These are phyloP conservation scores for Ascaphus truei DNA, from an alignment of 2,113 vertebrate genomes.

Conservation along the genomic window DNA sequence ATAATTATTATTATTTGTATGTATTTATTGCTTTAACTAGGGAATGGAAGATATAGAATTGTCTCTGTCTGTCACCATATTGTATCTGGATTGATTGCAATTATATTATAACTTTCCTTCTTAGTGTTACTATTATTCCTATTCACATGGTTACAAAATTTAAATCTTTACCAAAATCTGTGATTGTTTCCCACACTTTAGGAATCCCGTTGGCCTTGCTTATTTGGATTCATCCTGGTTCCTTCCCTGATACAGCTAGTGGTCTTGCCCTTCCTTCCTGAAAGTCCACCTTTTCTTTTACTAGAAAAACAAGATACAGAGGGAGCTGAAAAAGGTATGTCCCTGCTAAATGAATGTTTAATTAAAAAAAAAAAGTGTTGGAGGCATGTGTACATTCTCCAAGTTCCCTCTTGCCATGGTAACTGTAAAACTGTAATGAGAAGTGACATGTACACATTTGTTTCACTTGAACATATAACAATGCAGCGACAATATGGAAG, in stretches of 20 bases:
- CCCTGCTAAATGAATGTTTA: background rate
- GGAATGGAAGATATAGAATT: no score
- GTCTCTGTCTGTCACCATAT: no score
- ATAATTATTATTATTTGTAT: no score
- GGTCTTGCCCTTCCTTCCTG: slow-evolving; percentile 83
- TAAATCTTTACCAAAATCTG: no score
- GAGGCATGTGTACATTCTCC: background rate
- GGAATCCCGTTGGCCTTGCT: slow-evolving; percentile 81
- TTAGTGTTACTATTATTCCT: no score
- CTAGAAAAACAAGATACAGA: slow-evolving; percentile 76
- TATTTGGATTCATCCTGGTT: slow-evolving; percentile 75
- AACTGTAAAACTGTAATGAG: background rate
- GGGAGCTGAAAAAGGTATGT: slow-evolving; percentile 78
- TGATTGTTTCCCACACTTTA: no score
- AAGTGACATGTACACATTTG: background rate
- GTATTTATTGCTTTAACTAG: no score
- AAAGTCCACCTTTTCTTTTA: slow-evolving; percentile 88
- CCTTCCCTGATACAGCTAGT: slow-evolving; percentile 75
- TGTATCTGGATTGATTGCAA: no score
- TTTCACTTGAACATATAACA: slow-evolving; percentile 4
- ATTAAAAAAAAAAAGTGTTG: background rate
- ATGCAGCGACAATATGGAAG: no score
- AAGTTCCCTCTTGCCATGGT: background rate
- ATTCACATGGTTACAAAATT: no score
- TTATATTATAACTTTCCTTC: no score